These are phyloP conservation scores for Tetropium fuscum DNA, from an alignment of 2,888 invertebrate species.

Conservation along the genomic window DNA sequence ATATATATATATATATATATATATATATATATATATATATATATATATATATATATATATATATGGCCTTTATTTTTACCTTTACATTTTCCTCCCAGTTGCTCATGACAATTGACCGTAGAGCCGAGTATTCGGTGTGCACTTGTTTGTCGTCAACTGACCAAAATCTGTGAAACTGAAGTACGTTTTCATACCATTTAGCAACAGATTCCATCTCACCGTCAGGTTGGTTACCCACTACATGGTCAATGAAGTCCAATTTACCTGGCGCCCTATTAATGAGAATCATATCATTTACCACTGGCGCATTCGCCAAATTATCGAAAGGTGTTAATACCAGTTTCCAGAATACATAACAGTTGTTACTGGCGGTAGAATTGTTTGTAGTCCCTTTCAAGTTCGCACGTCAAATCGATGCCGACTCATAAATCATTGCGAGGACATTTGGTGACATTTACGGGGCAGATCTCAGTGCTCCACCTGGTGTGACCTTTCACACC, in stretches of 20 bases:
- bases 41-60: no score
- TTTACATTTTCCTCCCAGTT: constrained; percentile 98
- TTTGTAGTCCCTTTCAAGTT: no score
- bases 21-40: not conserved
- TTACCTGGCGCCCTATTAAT: constrained; percentile 74
- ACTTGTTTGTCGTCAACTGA: constrained; percentile 97
- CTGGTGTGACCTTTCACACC: no score
- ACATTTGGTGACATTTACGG: no score
- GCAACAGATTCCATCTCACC: constrained; percentile 89
- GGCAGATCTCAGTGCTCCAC: no score
- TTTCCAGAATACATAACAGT: no score
- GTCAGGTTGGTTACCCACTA: constrained; percentile 98
- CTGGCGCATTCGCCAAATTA: not conserved
- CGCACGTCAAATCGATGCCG: no score
- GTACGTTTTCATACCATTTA: constrained; percentile 86
- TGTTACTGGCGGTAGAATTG: no score
- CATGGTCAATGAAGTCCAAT: constrained; percentile 94
- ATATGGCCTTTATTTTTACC: constrained; percentile 57
- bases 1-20: no score
- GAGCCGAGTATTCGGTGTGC: constrained; percentile 95
- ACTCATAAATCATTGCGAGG: no score
- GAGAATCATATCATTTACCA: not conserved
- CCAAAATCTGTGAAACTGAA: constrained; percentile 92
- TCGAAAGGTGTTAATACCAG: no score
- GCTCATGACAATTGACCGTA: constrained; percentile 97